These are phyloP conservation scores for Myrmecobius fasciatus DNA, from an alignment of 2,113 vertebrate genomes.

Conservation along the genomic window DNA sequence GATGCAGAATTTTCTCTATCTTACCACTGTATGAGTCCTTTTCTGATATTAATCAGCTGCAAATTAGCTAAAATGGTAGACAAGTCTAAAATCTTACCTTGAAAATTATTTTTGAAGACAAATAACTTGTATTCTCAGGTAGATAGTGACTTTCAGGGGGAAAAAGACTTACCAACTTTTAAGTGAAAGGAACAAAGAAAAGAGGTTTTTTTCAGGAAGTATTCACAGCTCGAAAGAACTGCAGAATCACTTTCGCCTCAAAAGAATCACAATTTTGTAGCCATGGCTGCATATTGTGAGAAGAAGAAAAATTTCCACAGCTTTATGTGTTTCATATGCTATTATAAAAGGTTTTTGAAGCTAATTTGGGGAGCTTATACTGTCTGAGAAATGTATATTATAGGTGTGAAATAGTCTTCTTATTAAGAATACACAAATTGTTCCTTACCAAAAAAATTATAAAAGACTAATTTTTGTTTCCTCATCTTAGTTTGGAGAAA, in stretches of 20 bases:
- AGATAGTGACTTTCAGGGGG: constrained; percentile 48
- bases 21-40: constrained; percentile 44
- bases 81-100: constrained; percentile 25
- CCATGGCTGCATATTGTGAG: background rate
- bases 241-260: background rate
- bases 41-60: constrained; percentile 59
- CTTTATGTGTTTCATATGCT: background rate
- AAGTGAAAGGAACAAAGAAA: constrained; percentile 6
- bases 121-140: constrained; percentile 36
- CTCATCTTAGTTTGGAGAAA: background rate
- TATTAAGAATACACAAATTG: constrained; percentile 16
- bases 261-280: constrained; percentile 20
- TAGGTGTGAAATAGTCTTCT: background rate
- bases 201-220: background rate
- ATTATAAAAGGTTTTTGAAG: background rate
- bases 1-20: constrained; percentile 26
- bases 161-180: background rate
- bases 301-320: constrained; percentile 19
- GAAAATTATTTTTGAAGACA: background rate
- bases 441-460: constrained; percentile 21
- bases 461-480: background rate
- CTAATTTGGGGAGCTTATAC: background rate
- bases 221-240: background rate
- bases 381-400: constrained; percentile 23
- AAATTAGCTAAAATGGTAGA: constrained; percentile 42